Evolutionary conservation across 2,888 invertebrate species (phyloP).

Genomic region (Linnaemya vulpina): DNA sequence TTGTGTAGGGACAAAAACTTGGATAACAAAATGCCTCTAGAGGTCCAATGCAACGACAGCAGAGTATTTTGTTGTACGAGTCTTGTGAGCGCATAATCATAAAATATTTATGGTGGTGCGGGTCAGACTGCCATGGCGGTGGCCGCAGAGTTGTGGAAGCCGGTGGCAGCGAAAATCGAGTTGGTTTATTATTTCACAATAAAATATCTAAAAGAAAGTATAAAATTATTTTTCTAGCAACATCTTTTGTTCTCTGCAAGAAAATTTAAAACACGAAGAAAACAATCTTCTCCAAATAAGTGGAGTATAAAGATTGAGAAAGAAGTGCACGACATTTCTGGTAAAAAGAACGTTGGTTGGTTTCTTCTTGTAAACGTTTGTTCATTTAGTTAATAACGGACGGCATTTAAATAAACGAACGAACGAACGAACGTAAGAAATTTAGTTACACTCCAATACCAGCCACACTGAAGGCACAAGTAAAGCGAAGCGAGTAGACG

Average conservation of each 20-base stretch:
- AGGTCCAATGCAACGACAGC: constrained; percentile 26
- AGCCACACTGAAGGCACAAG: not conserved
- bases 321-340: constrained; percentile 39
- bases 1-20: too few relatives aligned
- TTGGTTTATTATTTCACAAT: not conserved
- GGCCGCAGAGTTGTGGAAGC: not conserved
- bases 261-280: not conserved
- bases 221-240: not conserved
- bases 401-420: constrained; percentile 54
- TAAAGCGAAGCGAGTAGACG: not conserved
- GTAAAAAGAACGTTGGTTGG: constrained; percentile 12
- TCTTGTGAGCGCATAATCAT: not conserved
- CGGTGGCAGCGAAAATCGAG: not conserved
- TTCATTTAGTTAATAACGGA: constrained; percentile 47
- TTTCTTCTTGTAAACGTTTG: not conserved
- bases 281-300: constrained; percentile 6
- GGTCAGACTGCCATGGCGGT: not conserved
- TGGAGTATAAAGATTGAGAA: not conserved
- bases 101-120: not conserved
- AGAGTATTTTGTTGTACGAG: not conserved
- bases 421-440: constrained; percentile 31
- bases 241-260: not conserved
- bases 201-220: not conserved
- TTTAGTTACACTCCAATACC: constrained; percentile 60
- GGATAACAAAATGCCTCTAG: constrained; percentile 37